Conservation (phyloP, 2,888 invertebrate species). For the Tiliacea citrago region DNA sequence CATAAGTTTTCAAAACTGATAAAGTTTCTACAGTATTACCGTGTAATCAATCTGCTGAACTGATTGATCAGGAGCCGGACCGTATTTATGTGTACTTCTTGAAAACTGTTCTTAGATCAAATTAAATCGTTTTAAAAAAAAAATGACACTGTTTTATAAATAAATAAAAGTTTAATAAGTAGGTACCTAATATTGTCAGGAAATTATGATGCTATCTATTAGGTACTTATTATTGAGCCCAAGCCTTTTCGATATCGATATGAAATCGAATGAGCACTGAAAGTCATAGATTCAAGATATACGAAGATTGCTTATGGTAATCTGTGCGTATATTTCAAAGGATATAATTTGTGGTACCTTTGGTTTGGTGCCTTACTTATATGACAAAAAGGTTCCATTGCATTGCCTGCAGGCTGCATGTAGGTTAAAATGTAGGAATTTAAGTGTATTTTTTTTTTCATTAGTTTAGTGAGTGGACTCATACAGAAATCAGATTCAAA, state of each 20-base stretch:
- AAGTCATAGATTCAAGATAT: conserved; percentile 44
- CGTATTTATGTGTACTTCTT: too few species aligned
- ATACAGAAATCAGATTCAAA: neutral
- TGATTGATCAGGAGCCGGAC: too few species aligned
- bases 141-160: conserved; percentile 25
- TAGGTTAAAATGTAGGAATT: neutral
- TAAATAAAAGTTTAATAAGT: conserved; percentile 9
- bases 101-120: too few species aligned
- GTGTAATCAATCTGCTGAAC: too few species aligned
- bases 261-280: conserved; percentile 46
- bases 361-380: neutral
- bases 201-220: conserved; percentile 17
- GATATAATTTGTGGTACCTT: neutral
- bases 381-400: neutral
- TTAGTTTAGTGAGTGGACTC: neutral
- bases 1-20: too few species aligned
- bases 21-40: too few species aligned
- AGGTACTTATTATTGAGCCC: conserved; percentile 10
- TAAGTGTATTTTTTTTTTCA: too few species aligned
- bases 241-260: conserved; percentile 29
- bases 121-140: too few species aligned
- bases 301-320: conserved; percentile 40
- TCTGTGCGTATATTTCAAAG: conserved; percentile 12
- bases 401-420: neutral
- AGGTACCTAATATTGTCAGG: conserved; percentile 14